phyloP scores from a whole-genome alignment of 92 coral and sea anemone species.

The Phenganax marumi region DNA sequence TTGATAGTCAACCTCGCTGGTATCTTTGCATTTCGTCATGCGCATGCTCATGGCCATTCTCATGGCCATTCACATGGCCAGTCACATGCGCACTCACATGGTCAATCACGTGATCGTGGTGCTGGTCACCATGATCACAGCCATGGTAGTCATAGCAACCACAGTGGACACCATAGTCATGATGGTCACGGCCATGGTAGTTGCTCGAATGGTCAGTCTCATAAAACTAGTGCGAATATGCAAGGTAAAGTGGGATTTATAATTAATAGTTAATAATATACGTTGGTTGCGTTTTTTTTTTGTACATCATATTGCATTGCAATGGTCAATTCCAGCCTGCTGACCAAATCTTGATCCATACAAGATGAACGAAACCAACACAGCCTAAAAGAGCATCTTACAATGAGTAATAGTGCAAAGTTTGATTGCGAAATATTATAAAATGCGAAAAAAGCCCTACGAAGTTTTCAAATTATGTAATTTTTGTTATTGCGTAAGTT shows the following conservation, averaged over 20 bases:
- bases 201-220: conserved; percentile 57
- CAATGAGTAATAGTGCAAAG: no score
- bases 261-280: not conserved
- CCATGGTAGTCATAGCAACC: conserved; percentile 54
- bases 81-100: conserved; percentile 46
- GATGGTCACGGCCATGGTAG: conserved; percentile 8
- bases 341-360: no score
- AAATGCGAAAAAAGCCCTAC: no score
- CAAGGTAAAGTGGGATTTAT: conserved; percentile 61
- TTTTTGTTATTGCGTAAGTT: no score
- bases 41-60: conserved; percentile 76
- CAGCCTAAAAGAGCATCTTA: no score
- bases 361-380: no score
- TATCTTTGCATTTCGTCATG: conserved; percentile 95
- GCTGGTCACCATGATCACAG: conserved; percentile 55
- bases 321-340: no score
- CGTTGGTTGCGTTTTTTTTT: no score
- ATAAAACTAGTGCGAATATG: conserved; percentile 92
- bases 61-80: conserved; percentile 70
- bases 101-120: conserved; percentile 50
- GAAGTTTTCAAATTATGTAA: no score
- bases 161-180: conserved; percentile 54
- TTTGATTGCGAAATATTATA: no score
- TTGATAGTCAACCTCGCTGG: conserved; percentile 90
- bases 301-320: no score